Evolutionary conservation across 2,888 invertebrate species (phyloP).

Genomic region (Psococerastis gibbosa): DNA sequence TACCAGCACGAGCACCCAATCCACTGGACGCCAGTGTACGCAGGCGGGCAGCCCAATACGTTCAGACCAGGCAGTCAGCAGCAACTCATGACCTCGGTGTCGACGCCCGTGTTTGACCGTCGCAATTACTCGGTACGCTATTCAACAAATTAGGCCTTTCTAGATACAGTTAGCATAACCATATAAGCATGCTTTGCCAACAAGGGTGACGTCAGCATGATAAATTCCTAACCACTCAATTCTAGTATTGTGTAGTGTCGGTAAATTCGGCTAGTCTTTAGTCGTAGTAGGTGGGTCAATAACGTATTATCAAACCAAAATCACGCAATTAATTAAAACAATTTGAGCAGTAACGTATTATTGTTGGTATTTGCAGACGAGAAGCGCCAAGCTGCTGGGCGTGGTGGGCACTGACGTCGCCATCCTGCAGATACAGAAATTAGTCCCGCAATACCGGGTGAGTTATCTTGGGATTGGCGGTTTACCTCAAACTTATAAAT

Average conservation of each 20-base stretch:
- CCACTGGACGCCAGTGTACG: slow-evolving; percentile 88
- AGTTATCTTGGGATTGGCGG: slow-evolving; percentile 13
- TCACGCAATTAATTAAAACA: not conserved
- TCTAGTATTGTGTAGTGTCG: not conserved
- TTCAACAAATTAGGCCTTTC: no score
- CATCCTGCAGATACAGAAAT: slow-evolving; percentile 83
- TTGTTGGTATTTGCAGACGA: slow-evolving; percentile 35
- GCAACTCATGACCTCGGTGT: slow-evolving; percentile 81
- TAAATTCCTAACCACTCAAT: no score
- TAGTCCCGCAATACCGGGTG: slow-evolving; percentile 87
- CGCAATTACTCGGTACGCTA: slow-evolving; percentile 72
- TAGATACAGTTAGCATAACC: no score
- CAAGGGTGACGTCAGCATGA: no score
- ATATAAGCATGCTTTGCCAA: no score
- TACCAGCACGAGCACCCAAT: slow-evolving; percentile 80
- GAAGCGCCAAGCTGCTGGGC: slow-evolving; percentile 82
- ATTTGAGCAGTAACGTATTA: not conserved
- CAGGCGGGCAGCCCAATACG: slow-evolving; percentile 51
- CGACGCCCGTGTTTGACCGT: slow-evolving; percentile 87
- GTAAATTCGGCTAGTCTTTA: no score
- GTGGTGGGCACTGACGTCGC: slow-evolving; percentile 96
- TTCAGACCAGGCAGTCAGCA: slow-evolving; percentile 33
- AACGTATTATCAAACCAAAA: not conserved
- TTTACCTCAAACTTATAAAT: no score
- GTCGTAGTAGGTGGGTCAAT: not conserved